A percentile compares a stretch with the other conserved stretches of the same genome.
phyloP scores from a whole-genome alignment of 2,113 vertebrate genomes.

The Eretmochelys imbricata region DNA sequence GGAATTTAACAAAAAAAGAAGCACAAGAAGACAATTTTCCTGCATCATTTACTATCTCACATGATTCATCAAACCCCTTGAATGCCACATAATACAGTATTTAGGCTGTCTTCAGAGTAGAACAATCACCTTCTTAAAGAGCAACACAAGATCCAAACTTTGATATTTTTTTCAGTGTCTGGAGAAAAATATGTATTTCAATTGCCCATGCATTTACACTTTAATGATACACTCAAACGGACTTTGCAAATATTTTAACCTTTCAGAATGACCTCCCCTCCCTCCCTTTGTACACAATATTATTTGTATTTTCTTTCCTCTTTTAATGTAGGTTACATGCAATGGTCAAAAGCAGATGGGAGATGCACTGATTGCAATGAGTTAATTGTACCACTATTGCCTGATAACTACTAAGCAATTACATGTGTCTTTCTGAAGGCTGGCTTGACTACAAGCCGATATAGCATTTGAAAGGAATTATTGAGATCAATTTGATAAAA shows the following conservation, averaged over 20 bases:
- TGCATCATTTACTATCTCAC: constrained; percentile 42
- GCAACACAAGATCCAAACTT: background rate
- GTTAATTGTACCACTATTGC: background rate
- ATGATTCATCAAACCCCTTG: constrained; percentile 6
- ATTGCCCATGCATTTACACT: background rate
- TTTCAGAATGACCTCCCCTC: background rate
- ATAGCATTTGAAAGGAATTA: background rate
- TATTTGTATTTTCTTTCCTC: background rate
- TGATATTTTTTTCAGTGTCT: accelerated
- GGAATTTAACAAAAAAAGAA: constrained; percentile 57
- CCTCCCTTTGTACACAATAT: background rate
- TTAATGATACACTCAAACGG: background rate
- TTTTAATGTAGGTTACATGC: background rate
- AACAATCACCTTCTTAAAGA: constrained; percentile 12
- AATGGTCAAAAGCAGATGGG: background rate
- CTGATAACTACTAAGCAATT: background rate
- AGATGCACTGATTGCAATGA: background rate
- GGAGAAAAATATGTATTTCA: background rate
- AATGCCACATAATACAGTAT: background rate
- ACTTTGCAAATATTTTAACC: background rate
- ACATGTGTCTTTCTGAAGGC: background rate
- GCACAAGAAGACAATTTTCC: constrained; percentile 40
- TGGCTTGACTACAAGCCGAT: background rate
- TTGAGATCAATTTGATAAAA: background rate
- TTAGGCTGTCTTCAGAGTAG: background rate